Evolutionary conservation across 2,888 invertebrate genomes (phyloP).

Genomic region (Caprella mutica): DNA sequence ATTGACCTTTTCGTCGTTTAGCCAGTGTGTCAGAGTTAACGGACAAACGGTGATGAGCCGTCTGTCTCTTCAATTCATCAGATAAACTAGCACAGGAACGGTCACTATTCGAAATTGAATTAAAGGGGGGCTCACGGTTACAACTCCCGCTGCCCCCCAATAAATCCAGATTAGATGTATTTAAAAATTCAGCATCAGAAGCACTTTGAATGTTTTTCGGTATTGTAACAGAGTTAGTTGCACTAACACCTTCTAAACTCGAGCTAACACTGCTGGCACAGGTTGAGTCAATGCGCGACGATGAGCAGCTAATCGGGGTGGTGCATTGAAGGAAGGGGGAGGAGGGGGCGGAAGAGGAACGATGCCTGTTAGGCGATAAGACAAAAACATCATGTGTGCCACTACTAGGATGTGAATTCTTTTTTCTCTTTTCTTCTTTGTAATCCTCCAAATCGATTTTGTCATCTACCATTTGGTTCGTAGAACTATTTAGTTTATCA

Average conservation of each 20-base stretch:
- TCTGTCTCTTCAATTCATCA: neutral
- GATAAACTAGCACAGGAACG: neutral
- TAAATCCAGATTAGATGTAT: conserved; percentile 3
- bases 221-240: neutral
- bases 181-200: too few species aligned
- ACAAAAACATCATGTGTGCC: neutral
- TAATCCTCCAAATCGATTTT: too few species aligned
- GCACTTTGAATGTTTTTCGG: neutral
- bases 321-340: conserved; percentile 19
- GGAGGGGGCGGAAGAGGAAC: neutral
- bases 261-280: conserved; percentile 15
- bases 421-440: too few species aligned
- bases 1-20: conserved; percentile 3
- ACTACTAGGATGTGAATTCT: neutral
- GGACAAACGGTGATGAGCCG: neutral
- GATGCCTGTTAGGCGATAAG: neutral
- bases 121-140: conserved; percentile 34
- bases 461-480: too few species aligned
- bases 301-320: conserved; percentile 33
- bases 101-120: too few species aligned
- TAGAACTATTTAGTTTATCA: too few species aligned
- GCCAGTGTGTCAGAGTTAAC: conserved; percentile 4
- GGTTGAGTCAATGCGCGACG: conserved; percentile 25
- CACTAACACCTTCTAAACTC: conserved; percentile 10
- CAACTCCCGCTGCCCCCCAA: conserved; percentile 34